Conservation (phyloP, 2,797 vertebrate species). For the Chaetophractus vellerosus region DNA sequence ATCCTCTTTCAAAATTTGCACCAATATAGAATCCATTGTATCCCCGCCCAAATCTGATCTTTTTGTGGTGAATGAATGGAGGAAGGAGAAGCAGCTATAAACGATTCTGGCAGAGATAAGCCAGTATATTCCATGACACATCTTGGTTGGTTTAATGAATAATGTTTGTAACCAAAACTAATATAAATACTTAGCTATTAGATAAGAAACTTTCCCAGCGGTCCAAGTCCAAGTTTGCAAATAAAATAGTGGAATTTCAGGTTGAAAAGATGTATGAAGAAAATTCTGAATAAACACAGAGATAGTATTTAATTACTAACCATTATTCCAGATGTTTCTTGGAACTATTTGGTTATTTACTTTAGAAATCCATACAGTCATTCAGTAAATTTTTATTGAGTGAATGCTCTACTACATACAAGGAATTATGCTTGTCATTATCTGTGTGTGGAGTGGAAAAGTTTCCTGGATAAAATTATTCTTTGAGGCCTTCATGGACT, state of each 20-base stretch:
- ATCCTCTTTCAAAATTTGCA: neutral
- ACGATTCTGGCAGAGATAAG: neutral
- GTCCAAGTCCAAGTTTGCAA: neutral
- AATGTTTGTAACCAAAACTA: neutral
- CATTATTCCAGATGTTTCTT: neutral
- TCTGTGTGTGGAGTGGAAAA: neutral
- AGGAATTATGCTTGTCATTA: neutral
- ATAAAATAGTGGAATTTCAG: neutral
- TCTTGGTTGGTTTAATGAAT: conserved; percentile 3
- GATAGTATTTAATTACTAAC: neutral
- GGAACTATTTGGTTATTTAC: neutral
- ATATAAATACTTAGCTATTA: neutral
- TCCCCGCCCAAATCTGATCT: neutral
- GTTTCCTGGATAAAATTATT: neutral
- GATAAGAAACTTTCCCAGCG: neutral
- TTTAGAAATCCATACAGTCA: neutral
- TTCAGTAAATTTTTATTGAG: neutral
- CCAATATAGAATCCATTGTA: neutral
- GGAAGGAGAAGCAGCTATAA: neutral
- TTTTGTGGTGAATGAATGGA: neutral
- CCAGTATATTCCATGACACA: neutral
- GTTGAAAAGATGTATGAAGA: neutral
- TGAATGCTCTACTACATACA: neutral
- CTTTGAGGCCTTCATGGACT: neutral
- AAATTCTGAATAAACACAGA: conserved; percentile 9